These are phyloP conservation scores for Cheirogaleus major DNA, from an alignment of 2,797 vertebrate species.

Conservation along the genomic window DNA sequence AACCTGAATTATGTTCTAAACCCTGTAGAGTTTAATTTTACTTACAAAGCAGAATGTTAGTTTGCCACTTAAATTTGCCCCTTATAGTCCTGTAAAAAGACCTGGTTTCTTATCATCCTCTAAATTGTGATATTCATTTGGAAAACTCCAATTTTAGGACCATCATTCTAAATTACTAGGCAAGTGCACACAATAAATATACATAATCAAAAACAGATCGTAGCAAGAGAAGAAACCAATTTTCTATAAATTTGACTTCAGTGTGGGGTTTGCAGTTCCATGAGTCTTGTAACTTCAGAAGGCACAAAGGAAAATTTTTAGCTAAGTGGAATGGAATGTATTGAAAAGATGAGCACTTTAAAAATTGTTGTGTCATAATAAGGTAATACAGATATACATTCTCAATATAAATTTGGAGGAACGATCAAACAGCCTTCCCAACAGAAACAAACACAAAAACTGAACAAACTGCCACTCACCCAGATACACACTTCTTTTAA, in stretches of 20 bases:
- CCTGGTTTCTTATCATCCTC: constrained; percentile 27
- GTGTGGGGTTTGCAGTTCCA: not conserved
- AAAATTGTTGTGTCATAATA: constrained; percentile 51
- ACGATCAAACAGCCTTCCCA: constrained; percentile 59
- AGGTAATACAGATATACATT: constrained; percentile 46
- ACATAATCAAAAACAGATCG: constrained; percentile 57
- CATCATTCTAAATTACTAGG: constrained; percentile 59
- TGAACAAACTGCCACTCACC: constrained; percentile 32
- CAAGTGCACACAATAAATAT: constrained; percentile 65
- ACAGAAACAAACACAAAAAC: constrained; percentile 3
- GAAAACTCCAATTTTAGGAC: constrained; percentile 37
- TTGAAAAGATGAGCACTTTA: constrained; percentile 11
- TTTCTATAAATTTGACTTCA: constrained; percentile 51
- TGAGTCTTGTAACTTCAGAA: not conserved
- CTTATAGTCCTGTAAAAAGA: constrained; percentile 44
- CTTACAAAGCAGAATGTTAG: constrained; percentile 58
- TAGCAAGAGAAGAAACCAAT: constrained; percentile 31
- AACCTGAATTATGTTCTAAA: constrained; percentile 75
- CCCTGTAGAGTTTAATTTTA: constrained; percentile 73
- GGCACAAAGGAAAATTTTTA: not conserved
- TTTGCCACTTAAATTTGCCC: constrained; percentile 58
- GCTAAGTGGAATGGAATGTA: not conserved
- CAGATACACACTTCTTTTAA: constrained; percentile 39
- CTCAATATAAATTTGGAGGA: constrained; percentile 50
- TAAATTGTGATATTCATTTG: constrained; percentile 61